Conservation (phyloP, 2,888 invertebrate species). For the Drosophila melanocephala region DNA sequence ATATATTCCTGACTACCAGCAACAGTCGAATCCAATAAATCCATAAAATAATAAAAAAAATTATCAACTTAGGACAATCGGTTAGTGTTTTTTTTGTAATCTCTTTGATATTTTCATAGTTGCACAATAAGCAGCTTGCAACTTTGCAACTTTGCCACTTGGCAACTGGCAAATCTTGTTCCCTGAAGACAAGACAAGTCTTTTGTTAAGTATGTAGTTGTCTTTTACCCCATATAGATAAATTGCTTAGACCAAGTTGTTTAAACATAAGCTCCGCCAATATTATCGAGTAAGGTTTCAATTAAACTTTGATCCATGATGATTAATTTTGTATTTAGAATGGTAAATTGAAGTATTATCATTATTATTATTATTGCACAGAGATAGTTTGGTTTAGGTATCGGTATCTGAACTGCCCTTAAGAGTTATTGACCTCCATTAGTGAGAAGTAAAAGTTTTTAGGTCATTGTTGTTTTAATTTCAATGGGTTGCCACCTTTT, state of each 20-base stretch:
- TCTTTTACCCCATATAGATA: background rate
- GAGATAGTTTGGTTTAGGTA: background rate
- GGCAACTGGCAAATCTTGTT: slow-evolving; percentile 9
- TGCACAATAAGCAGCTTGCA: slow-evolving; percentile 7
- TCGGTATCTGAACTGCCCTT: background rate
- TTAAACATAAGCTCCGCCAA: background rate
- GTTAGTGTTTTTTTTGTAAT: background rate
- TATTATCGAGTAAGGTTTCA: background rate
- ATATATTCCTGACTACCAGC: background rate
- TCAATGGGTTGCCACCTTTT: background rate
- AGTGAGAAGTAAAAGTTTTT: background rate
- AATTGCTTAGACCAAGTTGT: background rate
- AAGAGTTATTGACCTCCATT: background rate
- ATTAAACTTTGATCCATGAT: background rate
- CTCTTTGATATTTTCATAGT: background rate
- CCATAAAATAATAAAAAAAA: background rate
- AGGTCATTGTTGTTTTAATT: background rate
- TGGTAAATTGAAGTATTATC: background rate
- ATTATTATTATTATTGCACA: background rate
- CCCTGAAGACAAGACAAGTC: background rate
- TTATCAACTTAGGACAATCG: background rate
- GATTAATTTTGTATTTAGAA: too few relatives aligned
- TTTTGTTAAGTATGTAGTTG: background rate
- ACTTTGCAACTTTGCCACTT: slow-evolving; percentile 22
- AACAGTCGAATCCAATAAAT: background rate